Base-by-base conservation (phyloP, 2,888 invertebrate species). In the Vannuccia rotundouncinata region DNA sequence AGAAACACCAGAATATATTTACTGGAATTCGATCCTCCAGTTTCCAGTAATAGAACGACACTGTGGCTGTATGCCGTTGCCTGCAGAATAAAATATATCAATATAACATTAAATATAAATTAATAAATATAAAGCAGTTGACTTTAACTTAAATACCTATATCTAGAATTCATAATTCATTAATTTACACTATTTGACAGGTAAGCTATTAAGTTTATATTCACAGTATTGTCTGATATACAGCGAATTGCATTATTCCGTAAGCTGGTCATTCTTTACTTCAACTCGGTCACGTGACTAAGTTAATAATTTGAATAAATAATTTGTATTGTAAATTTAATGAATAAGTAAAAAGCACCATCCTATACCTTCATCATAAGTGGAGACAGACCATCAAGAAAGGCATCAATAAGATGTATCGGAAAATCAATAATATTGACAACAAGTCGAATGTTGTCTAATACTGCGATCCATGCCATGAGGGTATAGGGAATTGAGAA, bases 391-490 rank as follows among this genome's bases (percentile, higher is more conserved):
- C 73, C 73, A 31, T 79, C 74, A 1, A 73, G 29, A 79, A 79
- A 79, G 17, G 79, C 2, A n/a, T 79, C 79, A 10, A 79, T 22
- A 13, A 79, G 73, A 74, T 79, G 79, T 22, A 77, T 79, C 22
- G 73, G 73, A 29, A 79, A 79, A 30, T 79, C 79, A 2, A 79
- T 22, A 28, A 79, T 29, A 77, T 79, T 73, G 0, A 73, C 79
- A 29, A 74, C 1, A 28, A 79, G 74, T 1, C 79, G 28, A 28
- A 73, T 76, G 27, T 31, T 74, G 25, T 79, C 79, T 22, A 73
- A 73, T 76, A 79, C 31, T 13, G 79, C 74, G 27, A 79, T 79
- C 79, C 79, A 79, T 2, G 74, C n/a, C 79, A 79, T 79, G 1
- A 79, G 30, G 17, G 22, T 28, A 74, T 79, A 79, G 13, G 79